phyloP scores from a whole-genome alignment of 2,888 invertebrate genomes.

The Neria commutata region DNA sequence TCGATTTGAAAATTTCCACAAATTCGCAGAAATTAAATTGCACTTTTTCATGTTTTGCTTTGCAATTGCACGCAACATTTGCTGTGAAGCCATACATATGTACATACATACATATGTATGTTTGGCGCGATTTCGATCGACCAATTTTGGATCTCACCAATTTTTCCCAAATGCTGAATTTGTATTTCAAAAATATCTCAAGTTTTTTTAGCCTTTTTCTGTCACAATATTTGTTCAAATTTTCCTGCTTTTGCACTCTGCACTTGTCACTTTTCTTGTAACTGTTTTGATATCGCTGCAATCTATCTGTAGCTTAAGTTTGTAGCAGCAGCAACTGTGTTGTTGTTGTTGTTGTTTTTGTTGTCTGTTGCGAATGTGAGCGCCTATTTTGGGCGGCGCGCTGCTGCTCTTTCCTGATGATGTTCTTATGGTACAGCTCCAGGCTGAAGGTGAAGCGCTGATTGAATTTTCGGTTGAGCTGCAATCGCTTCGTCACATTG shows the following conservation, averaged over 20 bases:
- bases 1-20: too few species aligned
- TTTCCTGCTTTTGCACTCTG: slow-evolving; percentile 6
- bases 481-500: slow-evolving; percentile 31
- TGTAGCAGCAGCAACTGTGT: neutral
- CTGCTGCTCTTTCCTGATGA: slow-evolving; percentile 50
- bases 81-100: too few species aligned
- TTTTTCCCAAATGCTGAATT: slow-evolving; percentile 19
- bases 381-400: too few species aligned
- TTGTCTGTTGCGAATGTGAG: neutral
- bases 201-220: slow-evolving; percentile 2
- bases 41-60: too few species aligned
- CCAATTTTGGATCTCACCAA: neutral
- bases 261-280: slow-evolving; percentile 2
- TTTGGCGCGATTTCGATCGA: too few species aligned
- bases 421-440: slow-evolving; percentile 50
- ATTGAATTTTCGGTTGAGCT: slow-evolving; percentile 42
- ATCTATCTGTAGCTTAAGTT: neutral
- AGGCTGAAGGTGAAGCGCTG: slow-evolving; percentile 43
- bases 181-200: slow-evolving; percentile 11
- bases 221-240: slow-evolving; percentile 1
- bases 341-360: neutral
- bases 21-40: too few species aligned
- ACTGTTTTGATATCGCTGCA: neutral
- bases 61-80: too few species aligned
- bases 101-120: too few species aligned